A percentile compares a stretch with the other conserved stretches of the same genome.
phyloP scores from a whole-genome alignment of 2,113 vertebrate genomes.

The Psephotus haematonotus region DNA sequence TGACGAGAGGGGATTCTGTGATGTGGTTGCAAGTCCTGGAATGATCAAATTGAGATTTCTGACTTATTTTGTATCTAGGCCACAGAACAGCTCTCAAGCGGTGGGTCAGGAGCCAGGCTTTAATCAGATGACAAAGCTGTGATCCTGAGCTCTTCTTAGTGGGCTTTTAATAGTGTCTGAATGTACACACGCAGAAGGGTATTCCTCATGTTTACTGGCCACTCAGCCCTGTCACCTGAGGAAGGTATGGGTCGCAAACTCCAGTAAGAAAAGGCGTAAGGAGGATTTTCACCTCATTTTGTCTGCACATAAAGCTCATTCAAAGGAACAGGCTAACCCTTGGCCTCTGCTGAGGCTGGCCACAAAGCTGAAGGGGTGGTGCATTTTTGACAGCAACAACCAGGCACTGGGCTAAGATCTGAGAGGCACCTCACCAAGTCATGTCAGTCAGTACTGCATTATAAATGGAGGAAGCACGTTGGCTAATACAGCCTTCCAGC shows the following conservation, averaged over 20 bases:
- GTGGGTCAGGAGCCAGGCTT: not conserved
- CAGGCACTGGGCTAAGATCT: not conserved
- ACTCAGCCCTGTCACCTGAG: not conserved
- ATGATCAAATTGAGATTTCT: not conserved
- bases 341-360: not conserved
- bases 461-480: not conserved
- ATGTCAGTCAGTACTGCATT: not conserved
- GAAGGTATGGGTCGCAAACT: constrained; percentile 9
- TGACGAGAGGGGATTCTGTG: not conserved
- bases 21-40: not conserved
- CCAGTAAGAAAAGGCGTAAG: constrained; percentile 8
- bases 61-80: not conserved
- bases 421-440: not conserved
- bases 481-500: constrained; percentile 24
- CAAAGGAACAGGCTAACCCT: constrained; percentile 15
- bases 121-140: not conserved
- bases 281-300: constrained; percentile 26
- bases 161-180: not conserved
- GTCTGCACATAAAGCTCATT: not conserved
- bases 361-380: not conserved
- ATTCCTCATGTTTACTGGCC: not conserved
- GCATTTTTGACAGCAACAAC: not conserved
- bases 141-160: not conserved
- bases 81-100: constrained; percentile 1
- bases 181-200: not conserved